These are phyloP conservation scores for Drosophila littoralis DNA, from an alignment of 1,140 invertebrate genomes.

Conservation along the genomic window DNA sequence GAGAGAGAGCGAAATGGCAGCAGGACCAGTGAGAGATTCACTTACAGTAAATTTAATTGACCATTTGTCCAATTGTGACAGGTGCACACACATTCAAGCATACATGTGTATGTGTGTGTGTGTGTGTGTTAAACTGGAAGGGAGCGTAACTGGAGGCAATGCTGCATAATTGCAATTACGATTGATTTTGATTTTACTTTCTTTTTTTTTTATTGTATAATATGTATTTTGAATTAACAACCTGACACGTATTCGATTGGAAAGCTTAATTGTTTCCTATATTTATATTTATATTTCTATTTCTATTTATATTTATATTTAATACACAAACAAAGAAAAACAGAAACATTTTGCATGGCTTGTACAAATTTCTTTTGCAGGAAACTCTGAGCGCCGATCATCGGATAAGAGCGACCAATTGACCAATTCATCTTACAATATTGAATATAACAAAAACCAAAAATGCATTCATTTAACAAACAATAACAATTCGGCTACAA, in stretches of 20 bases:
- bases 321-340: constrained; percentile 36
- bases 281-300: constrained; percentile 23
- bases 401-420: constrained; percentile 84
- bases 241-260: constrained; percentile 13
- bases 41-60: constrained; percentile 39
- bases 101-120: not conserved
- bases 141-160: constrained; percentile 19
- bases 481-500: constrained; percentile 84
- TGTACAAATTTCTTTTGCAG: constrained; percentile 84
- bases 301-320: constrained; percentile 18
- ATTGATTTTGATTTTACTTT: constrained; percentile 2
- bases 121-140: constrained; percentile 10
- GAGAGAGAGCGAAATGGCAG: not conserved
- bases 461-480: constrained; percentile 85
- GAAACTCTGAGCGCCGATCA: constrained; percentile 84
- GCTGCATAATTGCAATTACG: constrained; percentile 1
- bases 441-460: constrained; percentile 84
- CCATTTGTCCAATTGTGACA: constrained; percentile 44
- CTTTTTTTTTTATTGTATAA: not conserved
- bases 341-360: constrained; percentile 81
- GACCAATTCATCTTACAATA: constrained; percentile 84
- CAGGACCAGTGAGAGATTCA: constrained; percentile 1
- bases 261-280: constrained; percentile 22
- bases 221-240: constrained; percentile 10
- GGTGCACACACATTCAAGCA: not conserved